These are phyloP conservation scores for Polylopha cassiicola DNA, from an alignment of 2,888 invertebrate genomes.

Conservation along the genomic window DNA sequence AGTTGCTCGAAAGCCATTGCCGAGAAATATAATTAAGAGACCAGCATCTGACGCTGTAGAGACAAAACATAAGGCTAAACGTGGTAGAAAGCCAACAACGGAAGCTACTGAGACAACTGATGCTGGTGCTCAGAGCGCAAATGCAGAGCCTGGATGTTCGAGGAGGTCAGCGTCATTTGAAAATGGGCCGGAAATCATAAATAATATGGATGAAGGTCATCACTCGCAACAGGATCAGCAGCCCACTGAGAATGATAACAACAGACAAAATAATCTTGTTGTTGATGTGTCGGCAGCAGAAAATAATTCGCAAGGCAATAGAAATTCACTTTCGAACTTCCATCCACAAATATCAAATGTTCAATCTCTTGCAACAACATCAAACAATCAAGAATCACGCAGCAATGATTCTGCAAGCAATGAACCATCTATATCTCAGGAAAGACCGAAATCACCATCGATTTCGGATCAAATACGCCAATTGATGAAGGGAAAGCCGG, in stretches of 20 bases:
- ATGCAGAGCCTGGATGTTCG: slow-evolving; percentile 5
- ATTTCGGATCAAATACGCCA: too few relatives aligned
- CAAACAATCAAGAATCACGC: slow-evolving; percentile 3
- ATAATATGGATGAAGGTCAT: slow-evolving; percentile 5
- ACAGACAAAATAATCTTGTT: slow-evolving; percentile 2
- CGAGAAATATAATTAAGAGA: slow-evolving; percentile 3
- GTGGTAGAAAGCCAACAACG: slow-evolving; percentile 3
- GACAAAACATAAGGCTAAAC: slow-evolving; percentile 1
- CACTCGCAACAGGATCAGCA: slow-evolving; percentile 5
- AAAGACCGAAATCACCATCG: too few relatives aligned
- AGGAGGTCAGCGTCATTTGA: slow-evolving; percentile 2
- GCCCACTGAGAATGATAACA: slow-evolving; percentile 2
- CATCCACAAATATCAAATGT: slow-evolving; percentile 5
- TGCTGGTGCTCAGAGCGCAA: slow-evolving; percentile 3
- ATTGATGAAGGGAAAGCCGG: too few relatives aligned
- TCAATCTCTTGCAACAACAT: slow-evolving; percentile 6
- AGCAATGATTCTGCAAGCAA: too few relatives aligned
- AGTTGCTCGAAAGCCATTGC: too few relatives aligned
- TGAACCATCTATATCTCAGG: too few relatives aligned
- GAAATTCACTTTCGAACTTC: slow-evolving; percentile 3
- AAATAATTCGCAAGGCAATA: slow-evolving; percentile 5
- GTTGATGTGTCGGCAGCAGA: slow-evolving; percentile 2
- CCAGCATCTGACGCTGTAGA: slow-evolving; percentile 1
- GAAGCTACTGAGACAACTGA: slow-evolving; percentile 6
- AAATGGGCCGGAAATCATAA: slow-evolving; percentile 1